A percentile compares a stretch with the other conserved stretches of the same genome.
phyloP scores from a whole-genome alignment of 2,888 invertebrate genomes.

The Hydriomena furcata region DNA sequence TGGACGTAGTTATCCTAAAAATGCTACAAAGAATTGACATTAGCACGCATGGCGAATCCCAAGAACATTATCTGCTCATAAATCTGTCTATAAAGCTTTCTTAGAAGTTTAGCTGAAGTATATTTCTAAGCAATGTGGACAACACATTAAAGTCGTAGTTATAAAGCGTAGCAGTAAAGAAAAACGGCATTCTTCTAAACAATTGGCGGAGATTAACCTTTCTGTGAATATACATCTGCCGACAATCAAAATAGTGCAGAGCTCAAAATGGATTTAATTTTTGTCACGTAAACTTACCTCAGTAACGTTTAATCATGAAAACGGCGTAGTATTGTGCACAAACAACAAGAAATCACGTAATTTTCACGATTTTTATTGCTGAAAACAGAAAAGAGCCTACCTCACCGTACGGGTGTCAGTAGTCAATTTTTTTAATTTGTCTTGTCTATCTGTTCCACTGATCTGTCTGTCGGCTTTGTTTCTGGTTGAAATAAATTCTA shows the following conservation, averaged over 20 bases:
- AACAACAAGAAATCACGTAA: slow-evolving; percentile 67
- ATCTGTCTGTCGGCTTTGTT: slow-evolving; percentile 11
- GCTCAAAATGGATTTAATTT: slow-evolving; percentile 6
- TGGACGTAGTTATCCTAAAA: not conserved
- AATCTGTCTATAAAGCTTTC: no score
- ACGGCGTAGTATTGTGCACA: slow-evolving; percentile 61
- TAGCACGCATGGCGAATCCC: slow-evolving; percentile 73
- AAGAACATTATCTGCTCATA: no score
- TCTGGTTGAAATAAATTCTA: slow-evolving; percentile 8
- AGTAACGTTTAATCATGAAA: slow-evolving; percentile 79
- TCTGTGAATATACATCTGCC: slow-evolving; percentile 64
- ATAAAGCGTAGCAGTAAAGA: slow-evolving; percentile 1
- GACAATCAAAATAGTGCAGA: slow-evolving; percentile 61
- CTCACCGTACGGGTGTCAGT: slow-evolving; percentile 81
- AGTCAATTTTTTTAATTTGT: slow-evolving; percentile 37
- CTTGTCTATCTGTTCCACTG: no score
- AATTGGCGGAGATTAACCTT: slow-evolving; percentile 60
- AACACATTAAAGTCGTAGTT: not conserved
- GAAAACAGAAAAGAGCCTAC: slow-evolving; percentile 83
- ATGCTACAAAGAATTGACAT: slow-evolving; percentile 18
- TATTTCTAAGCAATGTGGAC: not conserved
- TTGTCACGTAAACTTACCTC: slow-evolving; percentile 60
- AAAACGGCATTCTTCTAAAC: slow-evolving; percentile 4
- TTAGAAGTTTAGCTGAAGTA: not conserved
- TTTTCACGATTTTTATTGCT: slow-evolving; percentile 76